Percentiles rank a stretch among this genome's conserved stretches.
Conservation (phyloP, 2,888 invertebrate species). For the Troides aeacus region DNA sequence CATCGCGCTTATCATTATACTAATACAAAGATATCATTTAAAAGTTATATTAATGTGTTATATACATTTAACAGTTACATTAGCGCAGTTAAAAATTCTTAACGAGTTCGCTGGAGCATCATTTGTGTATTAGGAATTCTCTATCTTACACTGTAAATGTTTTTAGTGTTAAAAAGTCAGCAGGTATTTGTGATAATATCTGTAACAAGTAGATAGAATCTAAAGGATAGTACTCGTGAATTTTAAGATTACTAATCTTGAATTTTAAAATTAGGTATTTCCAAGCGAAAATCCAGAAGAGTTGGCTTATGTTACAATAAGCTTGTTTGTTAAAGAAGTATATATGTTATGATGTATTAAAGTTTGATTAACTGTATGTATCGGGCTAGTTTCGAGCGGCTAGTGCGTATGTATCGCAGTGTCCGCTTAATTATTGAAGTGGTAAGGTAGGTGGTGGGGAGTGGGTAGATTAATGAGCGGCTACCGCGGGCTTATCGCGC, state of each 20-base stretch:
- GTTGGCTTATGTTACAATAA: not conserved
- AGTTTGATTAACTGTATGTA: conserved; percentile 31
- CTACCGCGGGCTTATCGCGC: conserved; percentile 75
- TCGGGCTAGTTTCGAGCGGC: conserved; percentile 61
- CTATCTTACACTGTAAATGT: not conserved
- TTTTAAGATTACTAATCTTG: not conserved
- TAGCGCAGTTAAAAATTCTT: not conserved
- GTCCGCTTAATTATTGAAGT: conserved; percentile 75
- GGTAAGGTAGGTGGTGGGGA: conserved; percentile 52
- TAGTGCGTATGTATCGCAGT: conserved; percentile 55
- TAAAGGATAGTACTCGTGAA: not conserved
- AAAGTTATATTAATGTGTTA: too few relatives aligned
- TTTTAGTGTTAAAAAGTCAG: not conserved
- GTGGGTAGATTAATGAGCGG: conserved; percentile 79
- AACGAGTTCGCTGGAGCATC: not conserved
- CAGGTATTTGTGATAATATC: not conserved
- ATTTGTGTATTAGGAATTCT: not conserved
- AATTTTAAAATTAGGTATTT: not conserved
- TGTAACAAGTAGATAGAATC: not conserved
- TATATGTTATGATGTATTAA: not conserved
- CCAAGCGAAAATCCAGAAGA: not conserved
- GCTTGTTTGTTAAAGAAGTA: not conserved
- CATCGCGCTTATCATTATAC: too few relatives aligned
- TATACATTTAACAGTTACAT: too few relatives aligned
- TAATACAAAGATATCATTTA: too few relatives aligned